A percentile compares a stretch with the other conserved stretches of the same genome.
Conservation (phyloP, 2,888 invertebrate species). For the Apocheima hispidaria region DNA sequence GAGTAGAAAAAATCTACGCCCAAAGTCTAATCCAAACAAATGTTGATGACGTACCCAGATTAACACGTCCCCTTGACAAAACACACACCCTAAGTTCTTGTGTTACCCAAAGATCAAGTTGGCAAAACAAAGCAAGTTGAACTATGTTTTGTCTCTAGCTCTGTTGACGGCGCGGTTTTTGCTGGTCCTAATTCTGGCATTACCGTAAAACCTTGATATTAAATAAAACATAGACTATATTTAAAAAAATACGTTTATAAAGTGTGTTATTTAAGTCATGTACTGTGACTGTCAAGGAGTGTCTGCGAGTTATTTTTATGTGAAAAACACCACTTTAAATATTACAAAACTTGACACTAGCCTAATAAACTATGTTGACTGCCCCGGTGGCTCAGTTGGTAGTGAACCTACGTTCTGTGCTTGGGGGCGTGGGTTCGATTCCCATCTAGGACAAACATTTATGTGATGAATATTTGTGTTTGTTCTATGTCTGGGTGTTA, state of each 20-base stretch:
- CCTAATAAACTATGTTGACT: no score
- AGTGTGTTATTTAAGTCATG: not conserved
- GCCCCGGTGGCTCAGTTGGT: no score
- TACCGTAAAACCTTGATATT: conserved; percentile 9
- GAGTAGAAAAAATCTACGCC: not conserved
- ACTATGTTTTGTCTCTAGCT: conserved; percentile 39
- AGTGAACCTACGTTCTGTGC: no score
- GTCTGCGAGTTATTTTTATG: no score
- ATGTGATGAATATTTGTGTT: no score
- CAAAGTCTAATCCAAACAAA: not conserved
- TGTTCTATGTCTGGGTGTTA: no score
- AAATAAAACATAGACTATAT: not conserved
- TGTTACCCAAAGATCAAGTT: not conserved
- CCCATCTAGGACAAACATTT: no score
- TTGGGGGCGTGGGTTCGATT: no score
- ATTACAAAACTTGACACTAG: no score
- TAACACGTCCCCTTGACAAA: conserved; percentile 10
- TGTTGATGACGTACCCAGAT: conserved; percentile 6
- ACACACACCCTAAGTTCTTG: not conserved
- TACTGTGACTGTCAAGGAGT: no score
- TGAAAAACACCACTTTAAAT: no score
- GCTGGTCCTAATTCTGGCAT: conserved; percentile 30
- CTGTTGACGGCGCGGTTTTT: conserved; percentile 32
- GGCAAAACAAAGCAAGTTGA: conserved; percentile 37
- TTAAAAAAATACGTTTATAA: not conserved